phyloP scores from a whole-genome alignment of 2,888 invertebrate genomes.

The Caenorhabditis becei region DNA sequence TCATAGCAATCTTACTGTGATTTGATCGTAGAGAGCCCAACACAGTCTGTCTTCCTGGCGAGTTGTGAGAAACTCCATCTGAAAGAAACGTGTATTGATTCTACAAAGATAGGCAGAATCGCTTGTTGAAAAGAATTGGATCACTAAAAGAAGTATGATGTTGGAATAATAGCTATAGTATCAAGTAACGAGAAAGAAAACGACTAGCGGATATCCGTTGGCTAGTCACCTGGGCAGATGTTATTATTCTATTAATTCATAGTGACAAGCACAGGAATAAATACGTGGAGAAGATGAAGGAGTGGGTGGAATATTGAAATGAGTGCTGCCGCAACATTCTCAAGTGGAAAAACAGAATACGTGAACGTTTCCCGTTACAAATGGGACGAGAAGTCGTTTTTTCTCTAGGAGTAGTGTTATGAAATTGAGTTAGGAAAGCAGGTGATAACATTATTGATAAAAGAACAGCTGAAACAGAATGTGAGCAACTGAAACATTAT shows the following conservation, averaged over 20 bases:
- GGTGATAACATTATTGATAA: background rate
- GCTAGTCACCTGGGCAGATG: background rate
- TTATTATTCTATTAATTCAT: background rate
- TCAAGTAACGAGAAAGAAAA: background rate
- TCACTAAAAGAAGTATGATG: background rate
- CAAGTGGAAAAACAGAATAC: constrained; percentile 3
- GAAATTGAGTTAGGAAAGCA: background rate
- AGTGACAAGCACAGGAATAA: background rate
- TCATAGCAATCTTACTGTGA: constrained; percentile 8
- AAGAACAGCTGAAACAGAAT: background rate
- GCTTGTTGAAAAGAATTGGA: constrained; percentile 2
- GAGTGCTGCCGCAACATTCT: background rate
- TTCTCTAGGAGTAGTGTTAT: background rate
- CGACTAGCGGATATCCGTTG: constrained; percentile 5
- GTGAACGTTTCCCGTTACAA: background rate
- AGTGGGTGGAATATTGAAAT: constrained; percentile 1
- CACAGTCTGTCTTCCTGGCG: background rate
- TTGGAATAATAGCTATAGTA: background rate
- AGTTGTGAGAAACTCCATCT: constrained; percentile 25
- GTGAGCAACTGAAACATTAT: background rate
- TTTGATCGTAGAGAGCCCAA: constrained; percentile 2
- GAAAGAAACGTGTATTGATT: no score
- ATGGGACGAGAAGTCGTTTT: no score
- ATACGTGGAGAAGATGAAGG: background rate
- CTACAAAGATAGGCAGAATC: background rate